These are phyloP conservation scores for Arctopsyche grandis DNA, from an alignment of 1,140 invertebrate species.

Conservation along the genomic window DNA sequence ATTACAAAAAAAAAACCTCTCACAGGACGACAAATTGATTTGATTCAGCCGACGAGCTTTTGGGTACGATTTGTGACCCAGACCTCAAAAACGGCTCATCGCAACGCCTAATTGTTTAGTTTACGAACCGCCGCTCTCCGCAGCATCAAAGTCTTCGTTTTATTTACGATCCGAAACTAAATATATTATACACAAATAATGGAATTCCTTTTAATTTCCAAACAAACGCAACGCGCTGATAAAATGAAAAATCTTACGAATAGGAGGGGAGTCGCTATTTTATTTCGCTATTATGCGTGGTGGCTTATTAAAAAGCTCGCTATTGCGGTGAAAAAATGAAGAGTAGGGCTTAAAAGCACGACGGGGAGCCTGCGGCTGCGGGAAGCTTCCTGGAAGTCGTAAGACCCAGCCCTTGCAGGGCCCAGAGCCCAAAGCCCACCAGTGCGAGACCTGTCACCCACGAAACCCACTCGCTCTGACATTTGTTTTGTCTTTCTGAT, in stretches of 20 bases:
- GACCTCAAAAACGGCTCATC: too few species aligned
- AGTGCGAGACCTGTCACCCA: neutral
- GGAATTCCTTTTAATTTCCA: neutral
- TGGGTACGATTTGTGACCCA: too few species aligned
- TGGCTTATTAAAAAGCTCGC: slow-evolving; percentile 24
- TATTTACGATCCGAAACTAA: neutral
- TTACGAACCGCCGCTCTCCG: too few species aligned
- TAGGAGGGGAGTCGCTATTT: neutral
- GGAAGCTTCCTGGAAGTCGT: slow-evolving; percentile 37
- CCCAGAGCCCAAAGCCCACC: neutral
- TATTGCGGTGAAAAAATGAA: neutral
- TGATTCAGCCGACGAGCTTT: too few species aligned
- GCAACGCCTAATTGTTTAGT: too few species aligned
- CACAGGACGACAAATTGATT: too few species aligned
- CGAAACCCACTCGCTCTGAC: neutral
- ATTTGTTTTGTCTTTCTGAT: neutral
- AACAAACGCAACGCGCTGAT: neutral
- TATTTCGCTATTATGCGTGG: slow-evolving; percentile 17
- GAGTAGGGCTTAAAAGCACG: slow-evolving; percentile 32
- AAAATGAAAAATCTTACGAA: neutral
- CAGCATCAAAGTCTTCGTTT: neutral
- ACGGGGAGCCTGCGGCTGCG: slow-evolving; percentile 21
- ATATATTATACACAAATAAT: slow-evolving; percentile 2
- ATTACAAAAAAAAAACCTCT: too few species aligned
- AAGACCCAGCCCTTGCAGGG: neutral